Conservation (phyloP, 2,113 vertebrate genomes). For the Laticauda colubrina region DNA sequence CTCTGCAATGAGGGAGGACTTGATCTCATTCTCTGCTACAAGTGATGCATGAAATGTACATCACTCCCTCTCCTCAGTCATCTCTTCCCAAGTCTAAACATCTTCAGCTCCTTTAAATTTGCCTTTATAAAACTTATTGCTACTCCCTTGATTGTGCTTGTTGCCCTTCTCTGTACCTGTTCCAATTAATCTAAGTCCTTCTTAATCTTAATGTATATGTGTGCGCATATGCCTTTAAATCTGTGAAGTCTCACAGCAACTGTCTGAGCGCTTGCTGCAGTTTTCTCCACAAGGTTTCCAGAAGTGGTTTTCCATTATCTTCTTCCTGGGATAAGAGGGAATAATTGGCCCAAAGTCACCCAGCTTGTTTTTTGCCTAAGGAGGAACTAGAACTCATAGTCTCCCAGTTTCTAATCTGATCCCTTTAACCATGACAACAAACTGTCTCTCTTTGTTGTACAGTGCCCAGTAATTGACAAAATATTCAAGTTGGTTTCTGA, state of each 20-base stretch:
- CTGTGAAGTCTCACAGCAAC: not conserved
- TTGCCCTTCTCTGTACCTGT: not conserved
- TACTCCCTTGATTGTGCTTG: not conserved
- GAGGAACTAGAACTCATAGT: not conserved
- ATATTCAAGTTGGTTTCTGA: not conserved
- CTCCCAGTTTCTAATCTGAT: not conserved
- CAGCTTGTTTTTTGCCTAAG: not conserved
- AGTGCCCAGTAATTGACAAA: not conserved
- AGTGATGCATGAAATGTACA: not conserved
- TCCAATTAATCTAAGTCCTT: not conserved
- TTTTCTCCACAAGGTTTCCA: not conserved
- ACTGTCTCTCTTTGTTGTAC: not conserved
- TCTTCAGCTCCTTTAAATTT: not conserved
- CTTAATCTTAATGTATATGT: not conserved
- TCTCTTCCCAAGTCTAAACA: not conserved
- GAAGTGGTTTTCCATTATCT: not conserved
- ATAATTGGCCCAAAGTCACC: not conserved
- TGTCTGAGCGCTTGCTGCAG: not conserved
- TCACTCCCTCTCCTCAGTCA: not conserved
- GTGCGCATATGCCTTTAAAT: not conserved
- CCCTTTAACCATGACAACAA: not conserved
- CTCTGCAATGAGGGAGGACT: not conserved
- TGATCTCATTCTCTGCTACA: not conserved
- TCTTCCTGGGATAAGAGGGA: not conserved
- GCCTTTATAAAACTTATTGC: not conserved